Conservation (phyloP, 1,140 invertebrate species). For the Dendroctonus ponderosae region DNA sequence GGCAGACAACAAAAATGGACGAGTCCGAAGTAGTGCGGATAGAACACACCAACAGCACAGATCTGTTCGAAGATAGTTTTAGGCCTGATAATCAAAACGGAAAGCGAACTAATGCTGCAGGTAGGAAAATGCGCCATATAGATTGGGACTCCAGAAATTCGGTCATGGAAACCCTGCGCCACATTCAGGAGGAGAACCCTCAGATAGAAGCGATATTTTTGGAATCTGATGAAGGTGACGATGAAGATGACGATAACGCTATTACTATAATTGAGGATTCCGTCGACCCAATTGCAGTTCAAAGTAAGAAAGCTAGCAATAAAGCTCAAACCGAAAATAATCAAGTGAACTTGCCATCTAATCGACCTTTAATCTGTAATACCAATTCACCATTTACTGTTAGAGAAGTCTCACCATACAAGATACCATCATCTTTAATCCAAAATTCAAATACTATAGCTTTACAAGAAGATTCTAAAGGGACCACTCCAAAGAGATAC, state of each 20-base stretch:
- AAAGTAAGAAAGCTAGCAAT: not conserved
- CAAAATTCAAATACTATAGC: slow-evolving; percentile 3
- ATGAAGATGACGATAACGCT: not conserved
- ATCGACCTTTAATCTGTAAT: not conserved
- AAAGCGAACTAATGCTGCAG: not conserved
- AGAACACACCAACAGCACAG: too few species aligned
- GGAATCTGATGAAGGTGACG: slow-evolving; percentile 8
- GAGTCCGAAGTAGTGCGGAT: too few species aligned
- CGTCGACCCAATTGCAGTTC: not conserved
- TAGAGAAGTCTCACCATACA: not conserved
- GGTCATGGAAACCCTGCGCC: not conserved
- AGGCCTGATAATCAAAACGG: too few species aligned
- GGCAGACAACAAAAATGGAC: too few species aligned
- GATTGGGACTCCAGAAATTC: not conserved
- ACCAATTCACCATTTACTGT: not conserved
- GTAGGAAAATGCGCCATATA: too few species aligned
- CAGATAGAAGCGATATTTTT: slow-evolving; percentile 22
- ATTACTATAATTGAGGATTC: too few species aligned
- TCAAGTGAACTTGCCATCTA: not conserved
- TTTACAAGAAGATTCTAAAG: not conserved
- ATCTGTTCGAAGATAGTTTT: too few species aligned
- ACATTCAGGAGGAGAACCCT: slow-evolving; percentile 15
- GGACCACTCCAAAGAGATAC: not conserved
- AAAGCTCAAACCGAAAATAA: not conserved
- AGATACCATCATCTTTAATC: not conserved